phyloP scores from a whole-genome alignment of 1,140 invertebrate genomes.

The Zelostemma sp. region DNA sequence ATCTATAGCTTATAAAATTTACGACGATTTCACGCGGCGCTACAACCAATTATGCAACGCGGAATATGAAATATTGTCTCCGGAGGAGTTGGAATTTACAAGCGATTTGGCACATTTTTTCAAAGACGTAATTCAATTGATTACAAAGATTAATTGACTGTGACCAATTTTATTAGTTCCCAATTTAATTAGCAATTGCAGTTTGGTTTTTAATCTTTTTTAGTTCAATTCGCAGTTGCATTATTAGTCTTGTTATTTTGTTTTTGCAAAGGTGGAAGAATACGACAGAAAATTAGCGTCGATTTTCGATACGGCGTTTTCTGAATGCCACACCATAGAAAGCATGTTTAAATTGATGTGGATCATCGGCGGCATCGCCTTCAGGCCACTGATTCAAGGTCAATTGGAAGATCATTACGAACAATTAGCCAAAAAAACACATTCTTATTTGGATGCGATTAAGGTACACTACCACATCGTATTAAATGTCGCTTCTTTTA shows the following conservation, averaged over 20 bases:
- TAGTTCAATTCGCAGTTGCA: no score
- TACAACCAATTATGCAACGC: slow-evolving; percentile 80
- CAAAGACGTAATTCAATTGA: slow-evolving; percentile 34
- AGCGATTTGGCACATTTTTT: slow-evolving; percentile 70
- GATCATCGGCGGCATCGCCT: slow-evolving; percentile 79
- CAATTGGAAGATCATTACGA: slow-evolving; percentile 76
- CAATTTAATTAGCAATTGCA: no score
- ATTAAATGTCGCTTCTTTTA: neutral
- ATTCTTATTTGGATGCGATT: slow-evolving; percentile 76
- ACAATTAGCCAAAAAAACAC: slow-evolving; percentile 72
- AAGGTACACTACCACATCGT: slow-evolving; percentile 43
- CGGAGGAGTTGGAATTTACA: slow-evolving; percentile 75
- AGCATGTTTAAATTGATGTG: slow-evolving; percentile 77
- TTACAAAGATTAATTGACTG: no score
- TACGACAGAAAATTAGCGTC: slow-evolving; percentile 82
- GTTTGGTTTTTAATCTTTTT: no score
- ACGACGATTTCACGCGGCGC: slow-evolving; percentile 80
- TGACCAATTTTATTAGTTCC: slow-evolving; percentile 1
- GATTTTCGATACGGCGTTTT: slow-evolving; percentile 81
- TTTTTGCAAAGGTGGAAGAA: slow-evolving; percentile 70
- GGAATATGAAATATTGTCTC: slow-evolving; percentile 77
- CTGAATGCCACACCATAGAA: slow-evolving; percentile 82
- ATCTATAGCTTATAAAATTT: slow-evolving; percentile 69
- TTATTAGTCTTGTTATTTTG: no score
- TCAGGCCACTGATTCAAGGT: slow-evolving; percentile 78